Conservation (phyloP, 1,140 invertebrate genomes). For the Drosophila lowei region DNA sequence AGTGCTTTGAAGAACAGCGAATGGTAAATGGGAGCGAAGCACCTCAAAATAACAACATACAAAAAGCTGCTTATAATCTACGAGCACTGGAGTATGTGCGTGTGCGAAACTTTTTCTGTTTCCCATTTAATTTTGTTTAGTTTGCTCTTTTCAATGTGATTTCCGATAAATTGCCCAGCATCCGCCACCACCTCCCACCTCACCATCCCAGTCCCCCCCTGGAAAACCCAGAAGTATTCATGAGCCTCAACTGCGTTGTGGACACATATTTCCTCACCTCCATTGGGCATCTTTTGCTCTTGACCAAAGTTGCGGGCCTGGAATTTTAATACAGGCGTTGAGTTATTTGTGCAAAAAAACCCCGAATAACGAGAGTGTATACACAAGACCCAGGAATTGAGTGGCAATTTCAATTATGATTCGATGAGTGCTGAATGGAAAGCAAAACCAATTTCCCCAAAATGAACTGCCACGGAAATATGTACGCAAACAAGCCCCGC, state of each 20-base stretch:
- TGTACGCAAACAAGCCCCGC: conserved; percentile 18
- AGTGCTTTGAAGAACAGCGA: conserved; percentile 31
- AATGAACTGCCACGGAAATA: conserved; percentile 10
- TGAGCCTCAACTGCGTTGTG: not conserved
- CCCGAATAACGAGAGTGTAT: not conserved
- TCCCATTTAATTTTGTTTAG: conserved; percentile 20
- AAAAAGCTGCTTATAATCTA: conserved; percentile 16
- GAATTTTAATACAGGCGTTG: conserved; percentile 21
- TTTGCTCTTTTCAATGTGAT: conserved; percentile 20
- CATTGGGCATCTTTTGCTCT: conserved; percentile 5
- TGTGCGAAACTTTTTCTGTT: conserved; percentile 6
- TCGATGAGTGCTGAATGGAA: conserved; percentile 9
- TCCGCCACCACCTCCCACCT: not conserved
- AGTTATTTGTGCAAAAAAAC: conserved; percentile 16
- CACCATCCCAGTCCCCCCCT: no score
- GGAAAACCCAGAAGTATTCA: conserved; percentile 2
- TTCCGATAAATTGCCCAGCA: conserved; percentile 5
- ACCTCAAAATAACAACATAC: conserved; percentile 16
- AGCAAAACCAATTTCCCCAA: conserved; percentile 23
- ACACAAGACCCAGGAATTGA: not conserved
- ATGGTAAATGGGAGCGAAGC: not conserved
- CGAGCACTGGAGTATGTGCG: not conserved
- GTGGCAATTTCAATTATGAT: conserved; percentile 6
- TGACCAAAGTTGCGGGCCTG: conserved; percentile 2
- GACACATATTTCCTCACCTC: conserved; percentile 7